These are phyloP conservation scores for Eptesicus fuscus DNA, from an alignment of 2,113 vertebrate genomes.

Conservation along the genomic window DNA sequence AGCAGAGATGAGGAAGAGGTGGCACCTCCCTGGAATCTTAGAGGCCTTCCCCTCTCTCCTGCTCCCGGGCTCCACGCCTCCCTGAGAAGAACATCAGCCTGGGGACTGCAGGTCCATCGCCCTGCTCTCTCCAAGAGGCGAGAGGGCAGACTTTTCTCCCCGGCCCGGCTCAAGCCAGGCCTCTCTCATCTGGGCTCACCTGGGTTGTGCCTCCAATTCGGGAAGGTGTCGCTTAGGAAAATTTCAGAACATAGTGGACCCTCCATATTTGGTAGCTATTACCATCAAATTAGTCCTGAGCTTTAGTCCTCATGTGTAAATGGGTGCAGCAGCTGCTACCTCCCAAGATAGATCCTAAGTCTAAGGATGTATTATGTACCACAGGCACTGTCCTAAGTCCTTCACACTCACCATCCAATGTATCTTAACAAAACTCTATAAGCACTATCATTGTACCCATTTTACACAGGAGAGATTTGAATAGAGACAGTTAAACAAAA, in stretches of 20 bases:
- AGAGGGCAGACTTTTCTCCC: neutral
- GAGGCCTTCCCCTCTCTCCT: neutral
- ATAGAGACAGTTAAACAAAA: neutral
- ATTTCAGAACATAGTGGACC: neutral
- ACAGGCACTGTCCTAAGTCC: neutral
- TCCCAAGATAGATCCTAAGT: neutral
- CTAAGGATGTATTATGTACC: neutral
- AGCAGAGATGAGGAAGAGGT: neutral
- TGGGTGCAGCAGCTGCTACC: neutral
- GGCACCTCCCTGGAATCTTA: neutral
- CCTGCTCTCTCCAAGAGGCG: neutral
- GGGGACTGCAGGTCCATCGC: neutral
- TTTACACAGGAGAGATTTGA: neutral
- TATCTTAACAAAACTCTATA: neutral
- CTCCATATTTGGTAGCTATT: neutral
- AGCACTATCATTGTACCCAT: neutral
- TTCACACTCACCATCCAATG: neutral
- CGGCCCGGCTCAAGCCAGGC: neutral
- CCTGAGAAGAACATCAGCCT: neutral
- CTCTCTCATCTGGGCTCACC: neutral
- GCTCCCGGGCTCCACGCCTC: neutral
- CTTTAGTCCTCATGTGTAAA: neutral
- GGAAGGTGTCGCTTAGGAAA: neutral
- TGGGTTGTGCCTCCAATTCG: neutral
- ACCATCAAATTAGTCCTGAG: neutral